phyloP scores from a whole-genome alignment of 2,113 vertebrate species.

The Perccottus glenii region DNA sequence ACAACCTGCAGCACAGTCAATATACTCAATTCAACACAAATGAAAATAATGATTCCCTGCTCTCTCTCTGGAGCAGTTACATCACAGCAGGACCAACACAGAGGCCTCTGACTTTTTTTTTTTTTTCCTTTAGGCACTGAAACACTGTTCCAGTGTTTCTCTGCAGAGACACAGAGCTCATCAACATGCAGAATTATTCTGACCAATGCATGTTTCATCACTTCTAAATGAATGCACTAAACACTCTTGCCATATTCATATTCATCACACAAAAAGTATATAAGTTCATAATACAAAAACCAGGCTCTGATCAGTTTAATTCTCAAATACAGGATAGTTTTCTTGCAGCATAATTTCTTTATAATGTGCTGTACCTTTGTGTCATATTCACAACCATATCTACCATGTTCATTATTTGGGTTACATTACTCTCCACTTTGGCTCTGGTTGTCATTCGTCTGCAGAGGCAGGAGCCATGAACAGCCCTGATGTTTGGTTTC shows the following conservation, averaged over 20 bases:
- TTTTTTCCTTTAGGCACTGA: too few species aligned
- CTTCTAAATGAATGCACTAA: not conserved
- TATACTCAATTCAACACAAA: not conserved
- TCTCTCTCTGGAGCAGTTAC: not conserved
- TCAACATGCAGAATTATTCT: slow-evolving; percentile 1
- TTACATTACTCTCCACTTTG: not conserved
- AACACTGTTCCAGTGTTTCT: not conserved
- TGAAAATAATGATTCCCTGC: not conserved
- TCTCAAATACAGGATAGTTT: not conserved
- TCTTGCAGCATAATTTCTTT: not conserved
- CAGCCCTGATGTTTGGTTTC: too few species aligned
- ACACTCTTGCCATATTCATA: slow-evolving; percentile 2
- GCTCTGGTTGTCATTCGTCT: too few species aligned
- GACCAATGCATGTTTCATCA: not conserved
- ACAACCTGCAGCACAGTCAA: not conserved
- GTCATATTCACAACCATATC: not conserved
- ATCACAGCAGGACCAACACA: not conserved
- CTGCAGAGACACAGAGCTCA: not conserved
- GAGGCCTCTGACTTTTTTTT: too few species aligned
- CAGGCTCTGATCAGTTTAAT: not conserved
- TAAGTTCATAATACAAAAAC: not conserved
- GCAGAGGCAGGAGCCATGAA: too few species aligned
- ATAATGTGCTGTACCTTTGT: not conserved
- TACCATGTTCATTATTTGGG: not conserved
- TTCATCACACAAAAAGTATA: slow-evolving; percentile 5